Conservation (phyloP, 2,888 invertebrate species). For the Anaspis maculata region DNA sequence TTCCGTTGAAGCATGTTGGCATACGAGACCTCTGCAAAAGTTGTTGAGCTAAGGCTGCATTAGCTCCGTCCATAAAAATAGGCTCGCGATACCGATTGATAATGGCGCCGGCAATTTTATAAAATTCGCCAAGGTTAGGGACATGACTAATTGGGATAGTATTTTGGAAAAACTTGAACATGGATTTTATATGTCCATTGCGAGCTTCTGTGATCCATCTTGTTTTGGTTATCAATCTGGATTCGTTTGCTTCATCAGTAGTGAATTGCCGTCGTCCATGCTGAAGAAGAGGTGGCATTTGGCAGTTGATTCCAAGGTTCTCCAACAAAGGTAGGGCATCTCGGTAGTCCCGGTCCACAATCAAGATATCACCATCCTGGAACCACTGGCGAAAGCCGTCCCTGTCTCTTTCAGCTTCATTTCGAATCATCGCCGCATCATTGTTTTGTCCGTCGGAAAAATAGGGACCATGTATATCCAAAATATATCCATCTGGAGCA, state of each 20-base stretch:
- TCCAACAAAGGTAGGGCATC: conserved; percentile 1
- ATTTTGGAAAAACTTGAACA: too few species aligned
- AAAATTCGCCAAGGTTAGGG: conserved; percentile 1
- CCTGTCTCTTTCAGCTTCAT: background rate
- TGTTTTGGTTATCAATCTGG: conserved; percentile 6
- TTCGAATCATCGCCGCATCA: conserved; percentile 1
- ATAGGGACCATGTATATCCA: conserved; percentile 3
- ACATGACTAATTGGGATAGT: conserved; percentile 10
- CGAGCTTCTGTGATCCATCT: conserved; percentile 7
- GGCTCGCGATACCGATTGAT: conserved; percentile 6
- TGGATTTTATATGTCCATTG: too few species aligned
- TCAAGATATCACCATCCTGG: conserved; percentile 1
- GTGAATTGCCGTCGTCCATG: background rate
- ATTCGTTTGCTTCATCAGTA: conserved; percentile 4
- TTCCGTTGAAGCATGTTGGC: too few species aligned
- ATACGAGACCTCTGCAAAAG: too few species aligned
- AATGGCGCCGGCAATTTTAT: background rate
- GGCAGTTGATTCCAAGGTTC: too few species aligned
- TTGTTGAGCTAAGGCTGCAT: too few species aligned
- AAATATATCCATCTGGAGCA: conserved; percentile 1
- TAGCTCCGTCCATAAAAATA: too few species aligned
- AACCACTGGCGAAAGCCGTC: background rate
- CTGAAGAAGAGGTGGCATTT: too few species aligned
- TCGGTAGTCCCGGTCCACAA: conserved; percentile 1
- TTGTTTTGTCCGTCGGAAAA: conserved; percentile 2